Conservation (phyloP, 2,888 invertebrate species). For the Piscicola geometra region DNA sequence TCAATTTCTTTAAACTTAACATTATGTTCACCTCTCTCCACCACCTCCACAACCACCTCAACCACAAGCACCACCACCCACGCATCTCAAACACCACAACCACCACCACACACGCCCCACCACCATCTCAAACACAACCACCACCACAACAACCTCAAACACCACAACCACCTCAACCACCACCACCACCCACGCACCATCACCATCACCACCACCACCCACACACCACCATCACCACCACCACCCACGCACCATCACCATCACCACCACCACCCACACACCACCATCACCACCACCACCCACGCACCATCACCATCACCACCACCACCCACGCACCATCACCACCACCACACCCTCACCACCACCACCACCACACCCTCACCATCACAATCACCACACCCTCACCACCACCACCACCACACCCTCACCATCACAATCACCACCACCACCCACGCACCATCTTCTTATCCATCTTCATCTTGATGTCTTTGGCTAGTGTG, state of each 20-base stretch:
- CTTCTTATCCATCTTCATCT: slow-evolving; percentile 60
- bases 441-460: slow-evolving; percentile 2
- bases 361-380: too few relatives aligned
- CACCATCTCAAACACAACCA: background rate
- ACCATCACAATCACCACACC: too few relatives aligned
- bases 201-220: slow-evolving; percentile 57
- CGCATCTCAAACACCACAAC: background rate
- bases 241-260: background rate
- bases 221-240: too few relatives aligned
- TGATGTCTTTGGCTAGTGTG: slow-evolving; percentile 88
- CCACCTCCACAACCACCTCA: too few relatives aligned
- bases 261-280: slow-evolving; percentile 56
- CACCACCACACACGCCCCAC: background rate
- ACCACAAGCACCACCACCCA: background rate
- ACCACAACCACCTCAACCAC: too few relatives aligned
- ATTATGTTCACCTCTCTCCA: too few relatives aligned
- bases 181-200: slow-evolving; percentile 2
- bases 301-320: too few relatives aligned
- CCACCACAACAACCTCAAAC: too few relatives aligned
- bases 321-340: too few relatives aligned
- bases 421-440: background rate
- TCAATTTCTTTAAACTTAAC: too few relatives aligned
- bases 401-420: background rate
- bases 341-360: too few relatives aligned
- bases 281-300: too few relatives aligned